Evolutionary conservation across 2,797 vertebrate genomes (phyloP), one percentile per base, ranked within the genome.

Genomic region (Brachyalestes nurse): DNA sequence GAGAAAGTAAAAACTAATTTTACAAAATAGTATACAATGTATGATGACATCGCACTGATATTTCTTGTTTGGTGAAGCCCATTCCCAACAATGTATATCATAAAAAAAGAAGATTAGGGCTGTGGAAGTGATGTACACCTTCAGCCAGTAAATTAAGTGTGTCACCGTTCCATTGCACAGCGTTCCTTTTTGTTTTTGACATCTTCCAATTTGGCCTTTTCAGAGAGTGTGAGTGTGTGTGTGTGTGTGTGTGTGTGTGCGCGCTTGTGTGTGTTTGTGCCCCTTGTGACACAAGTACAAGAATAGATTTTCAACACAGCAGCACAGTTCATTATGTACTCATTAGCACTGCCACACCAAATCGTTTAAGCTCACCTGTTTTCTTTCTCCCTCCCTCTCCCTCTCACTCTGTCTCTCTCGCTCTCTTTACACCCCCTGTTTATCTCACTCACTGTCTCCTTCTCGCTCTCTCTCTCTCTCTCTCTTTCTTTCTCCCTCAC

Each of bases 261-360:
- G 23, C 60, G 75, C 78, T 23, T 82, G 67, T 76, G 47, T 40
- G 78, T 79, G 49, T 78, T 3, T 53, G 23, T 42, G 70, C 55
- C 67, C 60, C 72, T 28, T 66, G 77, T 79, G 45, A 28, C 45
- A 66, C 45, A 60, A 38, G 71, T 78, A 70, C 40, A 71, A 60
- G 21, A 71, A 70, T 73, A 78, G 71, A 73, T 78, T 77, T 72
- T 61, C 81, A 80, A 64, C 72, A 75, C 71, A 67, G 47, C 64
- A 42, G 55, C 40, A 66, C 49, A 65, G 66, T 81, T 78, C 60
- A 81, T 23, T 55, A 55, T 72, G 60, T 83, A 38, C 75, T 78
- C 79, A 85, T 85, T 81, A 83, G 72, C 81, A 64, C 73, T 62
- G 78, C 65, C 82, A 76, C 80, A 38, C 55, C 77, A 76, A 76